Evolutionary conservation across 92 coral and sea anemone species (phyloP), one percentile per base, ranked within the genome.

Genomic region (Porites rus): DNA sequence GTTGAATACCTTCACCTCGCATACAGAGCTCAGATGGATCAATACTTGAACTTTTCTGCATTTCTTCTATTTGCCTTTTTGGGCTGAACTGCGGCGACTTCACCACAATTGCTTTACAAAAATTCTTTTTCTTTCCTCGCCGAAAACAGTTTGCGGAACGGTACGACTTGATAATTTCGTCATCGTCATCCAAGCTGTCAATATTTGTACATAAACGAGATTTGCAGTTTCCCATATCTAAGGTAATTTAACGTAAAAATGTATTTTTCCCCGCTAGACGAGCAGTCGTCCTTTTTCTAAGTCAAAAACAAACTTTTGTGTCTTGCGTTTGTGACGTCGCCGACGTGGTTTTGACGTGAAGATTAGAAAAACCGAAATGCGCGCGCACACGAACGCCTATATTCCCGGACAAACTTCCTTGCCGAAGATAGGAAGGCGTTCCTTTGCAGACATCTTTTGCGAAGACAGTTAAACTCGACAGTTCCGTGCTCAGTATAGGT

Each of bases 251-350:
- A 25, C 21, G 14, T 46, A 75, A 53, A 52, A 67, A 51, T 11
- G 16, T 10, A 56, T 5, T 21, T 78, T 78, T 78, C 59, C 65
- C 43, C 24, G 19, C 20, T 28, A 8, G 13, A 19, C 10, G 21
- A 78, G 61, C n/a, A 17, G 6, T 14, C 71, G 31, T 38, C 60
- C 65, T 63, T 31, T 7, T 19, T 78, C 12, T 0, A 43, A 19
- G 59, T 1, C 38, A n/a, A 10, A 24, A 78, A 61, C 43, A 38
- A 78, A 20, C 46, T 19, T 61, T 25, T 63, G 70, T n/a, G 62
- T 46, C 16, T 17, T 63, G 56, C 82, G 16, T 20, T 78, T 78
- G 31, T 78, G 70, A 78, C 82, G 82, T 78, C 38, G 8, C 24
- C 10, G 6, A 8, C 21, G 11, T 56, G 61, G 11, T 10, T 10